Evolutionary conservation across 2,113 vertebrate genomes (phyloP).

Genomic region (Plectropomus leopardus): DNA sequence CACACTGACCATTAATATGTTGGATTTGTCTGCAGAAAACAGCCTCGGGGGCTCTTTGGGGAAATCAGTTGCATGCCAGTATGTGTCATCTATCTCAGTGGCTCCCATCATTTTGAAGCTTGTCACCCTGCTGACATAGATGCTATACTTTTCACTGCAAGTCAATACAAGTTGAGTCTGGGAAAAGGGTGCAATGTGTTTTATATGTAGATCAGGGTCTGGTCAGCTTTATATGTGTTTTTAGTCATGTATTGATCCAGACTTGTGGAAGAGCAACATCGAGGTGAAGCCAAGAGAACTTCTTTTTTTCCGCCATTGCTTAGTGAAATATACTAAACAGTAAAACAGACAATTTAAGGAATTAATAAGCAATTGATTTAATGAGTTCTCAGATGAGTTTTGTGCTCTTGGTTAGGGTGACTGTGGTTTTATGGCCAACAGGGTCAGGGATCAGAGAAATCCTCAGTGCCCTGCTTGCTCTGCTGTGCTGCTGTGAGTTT

Average conservation of each 20-base stretch:
- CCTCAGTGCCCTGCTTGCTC: not conserved
- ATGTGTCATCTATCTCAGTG: fast-evolving
- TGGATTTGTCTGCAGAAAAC: not conserved
- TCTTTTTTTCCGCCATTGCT: not conserved
- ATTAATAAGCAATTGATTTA: constrained; percentile 4
- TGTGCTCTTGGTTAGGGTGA: not conserved
- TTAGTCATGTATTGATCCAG: not conserved
- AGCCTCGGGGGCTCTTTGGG: not conserved
- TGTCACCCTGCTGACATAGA: not conserved
- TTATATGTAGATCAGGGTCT: not conserved
- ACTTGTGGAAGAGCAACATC: not conserved
- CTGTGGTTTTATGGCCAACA: not conserved
- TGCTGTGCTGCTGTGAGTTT: constrained; percentile 1
- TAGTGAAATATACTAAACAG: not conserved
- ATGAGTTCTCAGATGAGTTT: not conserved
- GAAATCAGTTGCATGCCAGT: not conserved
- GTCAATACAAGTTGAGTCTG: not conserved
- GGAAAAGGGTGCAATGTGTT: not conserved
- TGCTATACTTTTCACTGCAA: too few species aligned
- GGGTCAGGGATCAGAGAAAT: not conserved
- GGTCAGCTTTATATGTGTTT: not conserved
- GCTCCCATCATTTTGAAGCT: not conserved
- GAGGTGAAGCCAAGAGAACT: not conserved
- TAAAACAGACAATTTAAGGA: not conserved
- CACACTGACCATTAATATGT: not conserved